phyloP scores from a whole-genome alignment of 2,797 vertebrate species.

The Microchirus variegatus region DNA sequence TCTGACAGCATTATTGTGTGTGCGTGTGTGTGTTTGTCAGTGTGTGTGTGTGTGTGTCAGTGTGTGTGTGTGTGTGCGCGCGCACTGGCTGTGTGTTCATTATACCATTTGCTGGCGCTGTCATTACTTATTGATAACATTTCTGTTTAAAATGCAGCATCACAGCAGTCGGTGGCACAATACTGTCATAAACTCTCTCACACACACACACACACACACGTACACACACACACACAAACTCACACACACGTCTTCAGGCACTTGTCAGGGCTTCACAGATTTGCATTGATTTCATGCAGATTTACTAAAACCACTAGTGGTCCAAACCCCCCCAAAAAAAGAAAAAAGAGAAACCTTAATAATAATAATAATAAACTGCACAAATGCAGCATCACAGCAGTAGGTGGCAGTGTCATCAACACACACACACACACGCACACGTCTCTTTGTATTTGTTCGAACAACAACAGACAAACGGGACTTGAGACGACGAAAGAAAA shows the following conservation, averaged over 20 bases:
- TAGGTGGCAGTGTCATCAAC: background rate
- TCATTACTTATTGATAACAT: conserved; percentile 68
- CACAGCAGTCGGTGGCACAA: conserved; percentile 63
- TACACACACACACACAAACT: conserved; percentile 18
- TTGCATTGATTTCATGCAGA: conserved; percentile 3
- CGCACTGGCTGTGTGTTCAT: conserved; percentile 40
- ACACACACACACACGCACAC: background rate
- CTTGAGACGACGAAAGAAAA: too few relatives aligned
- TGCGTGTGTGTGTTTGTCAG: conserved; percentile 18
- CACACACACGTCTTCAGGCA: background rate
- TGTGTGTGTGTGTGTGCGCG: conserved; percentile 19
- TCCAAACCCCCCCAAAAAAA: too few relatives aligned
- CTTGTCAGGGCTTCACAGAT: background rate
- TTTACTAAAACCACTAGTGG: background rate
- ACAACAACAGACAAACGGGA: too few relatives aligned
- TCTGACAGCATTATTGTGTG: conserved; percentile 37
- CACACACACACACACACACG: background rate
- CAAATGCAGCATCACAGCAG: conserved; percentile 1
- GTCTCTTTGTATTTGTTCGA: background rate
- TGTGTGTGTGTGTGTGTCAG: conserved; percentile 17
- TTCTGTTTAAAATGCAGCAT: conserved; percentile 63
- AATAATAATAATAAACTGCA: background rate
- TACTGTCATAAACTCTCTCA: conserved; percentile 36
- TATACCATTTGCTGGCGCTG: conserved; percentile 52
- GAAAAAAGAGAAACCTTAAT: too few relatives aligned